These are phyloP conservation scores for Epirrita christyi DNA, from an alignment of 2,888 invertebrate genomes.

Conservation along the genomic window DNA sequence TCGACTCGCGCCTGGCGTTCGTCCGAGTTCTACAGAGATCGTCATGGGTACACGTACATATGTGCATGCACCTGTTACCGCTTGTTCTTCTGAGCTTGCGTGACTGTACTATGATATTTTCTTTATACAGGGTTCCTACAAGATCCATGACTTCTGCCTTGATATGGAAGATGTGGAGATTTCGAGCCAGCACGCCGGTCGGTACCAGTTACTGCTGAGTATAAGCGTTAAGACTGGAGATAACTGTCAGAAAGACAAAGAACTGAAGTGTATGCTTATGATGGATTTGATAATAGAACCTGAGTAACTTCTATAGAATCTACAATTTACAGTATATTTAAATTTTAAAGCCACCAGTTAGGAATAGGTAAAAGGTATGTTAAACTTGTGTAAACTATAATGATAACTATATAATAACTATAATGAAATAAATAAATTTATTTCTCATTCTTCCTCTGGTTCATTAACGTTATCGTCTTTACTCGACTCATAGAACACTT, in stretches of 20 bases:
- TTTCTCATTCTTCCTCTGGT: slow-evolving; percentile 53
- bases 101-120: not conserved
- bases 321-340: not conserved
- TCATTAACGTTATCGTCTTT: slow-evolving; percentile 73
- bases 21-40: too few species aligned
- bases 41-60: too few species aligned
- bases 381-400: too few species aligned
- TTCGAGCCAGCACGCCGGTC: slow-evolving; percentile 51
- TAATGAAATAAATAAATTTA: slow-evolving; percentile 29
- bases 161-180: slow-evolving; percentile 54
- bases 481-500: slow-evolving; percentile 69
- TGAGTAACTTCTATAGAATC: not conserved
- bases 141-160: slow-evolving; percentile 48
- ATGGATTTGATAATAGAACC: slow-evolving; percentile 58
- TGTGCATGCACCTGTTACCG: too few species aligned
- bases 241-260: slow-evolving; percentile 44
- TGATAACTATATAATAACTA: too few species aligned
- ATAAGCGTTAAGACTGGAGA: slow-evolving; percentile 47
- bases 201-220: slow-evolving; percentile 51
- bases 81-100: too few species aligned
- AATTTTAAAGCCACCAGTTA: slow-evolving; percentile 15
- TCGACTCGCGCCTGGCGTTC: too few species aligned
- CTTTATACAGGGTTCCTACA: slow-evolving; percentile 52
- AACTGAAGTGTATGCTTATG: slow-evolving; percentile 49
- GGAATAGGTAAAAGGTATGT: slow-evolving; percentile 1